Percentiles rank a stretch among this genome's conserved stretches.
Conservation (phyloP, 2,888 invertebrate genomes). For the Coleophora flavipennella region DNA sequence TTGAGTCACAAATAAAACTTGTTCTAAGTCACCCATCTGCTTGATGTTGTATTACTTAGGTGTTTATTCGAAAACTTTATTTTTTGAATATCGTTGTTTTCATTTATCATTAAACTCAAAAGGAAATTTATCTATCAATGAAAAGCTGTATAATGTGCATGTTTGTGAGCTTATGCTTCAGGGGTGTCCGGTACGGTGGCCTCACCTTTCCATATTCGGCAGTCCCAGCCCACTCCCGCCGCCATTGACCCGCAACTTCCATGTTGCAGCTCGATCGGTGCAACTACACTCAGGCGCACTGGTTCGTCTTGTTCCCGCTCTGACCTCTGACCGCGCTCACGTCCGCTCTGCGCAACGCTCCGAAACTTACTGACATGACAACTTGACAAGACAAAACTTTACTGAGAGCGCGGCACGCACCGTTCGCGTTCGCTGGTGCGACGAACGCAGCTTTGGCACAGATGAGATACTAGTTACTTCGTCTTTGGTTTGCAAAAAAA, state of each 20-base stretch:
- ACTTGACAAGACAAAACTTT: background rate
- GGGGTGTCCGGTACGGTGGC: conserved; percentile 12
- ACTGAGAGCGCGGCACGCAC: background rate
- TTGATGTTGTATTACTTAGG: no score
- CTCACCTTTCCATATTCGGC: conserved; percentile 68
- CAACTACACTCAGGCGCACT: conserved; percentile 61
- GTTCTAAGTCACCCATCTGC: no score
- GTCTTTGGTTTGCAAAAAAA: conserved; percentile 42
- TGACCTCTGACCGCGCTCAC: conserved; percentile 31
- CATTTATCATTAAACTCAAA: no score
- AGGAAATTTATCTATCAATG: background rate
- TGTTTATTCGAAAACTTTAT: no score
- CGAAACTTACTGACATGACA: conserved; percentile 49
- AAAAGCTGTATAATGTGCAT: background rate
- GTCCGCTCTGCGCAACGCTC: conserved; percentile 43
- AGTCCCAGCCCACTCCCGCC: conserved; percentile 63
- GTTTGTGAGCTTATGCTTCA: background rate
- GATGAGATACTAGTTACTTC: conserved; percentile 56
- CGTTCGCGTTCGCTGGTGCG: conserved; percentile 23
- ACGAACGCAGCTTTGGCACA: conserved; percentile 39
- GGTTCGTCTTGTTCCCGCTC: conserved; percentile 26
- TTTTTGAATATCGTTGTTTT: no score
- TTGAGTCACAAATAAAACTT: no score
- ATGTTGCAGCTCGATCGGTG: conserved; percentile 51
- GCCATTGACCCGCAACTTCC: conserved; percentile 69